Evolutionary conservation across 2,797 vertebrate genomes (phyloP), one percentile per base, ranked within the genome.

Genomic region (Gymnothorax javanicus): DNA sequence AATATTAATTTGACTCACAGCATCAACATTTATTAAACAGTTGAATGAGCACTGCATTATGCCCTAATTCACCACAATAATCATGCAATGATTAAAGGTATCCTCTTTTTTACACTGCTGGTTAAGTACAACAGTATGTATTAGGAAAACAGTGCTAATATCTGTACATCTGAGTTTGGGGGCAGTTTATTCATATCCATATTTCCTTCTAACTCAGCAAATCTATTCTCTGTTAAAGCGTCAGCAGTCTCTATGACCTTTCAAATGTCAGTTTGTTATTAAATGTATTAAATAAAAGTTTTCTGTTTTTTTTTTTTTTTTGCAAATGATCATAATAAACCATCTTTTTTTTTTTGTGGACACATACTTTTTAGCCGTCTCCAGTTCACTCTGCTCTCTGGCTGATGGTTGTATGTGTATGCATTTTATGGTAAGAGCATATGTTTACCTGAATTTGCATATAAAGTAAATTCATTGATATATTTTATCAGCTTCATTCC

Each of bases 151-250:
- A 85, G 77, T 77, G 83, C 83, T 85, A 86, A 89, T 87, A 69
- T 82, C 79, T 87, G 84, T 89, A 73, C 86, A 81, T 87, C 23
- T 85, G 88, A 89, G 71, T 77, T 56, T 79, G 85, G 84, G 88
- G 84, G 83, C 88, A 75, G 83, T 84, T 54, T 75, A 86, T 90
- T 89, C 82, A 33, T 83, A 23, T 58, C 20, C 33, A 67, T 56
- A 13, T 11, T 82, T 57, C 83, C 85, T 84, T 67, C 82, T n/a
- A 59, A 59, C 58, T 13, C 60, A 12, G 86, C 89, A 91, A 91
- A 91, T 89, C 71, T 90, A 90, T 90, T 85, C 88, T 85, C 88
- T 89, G 88, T 88, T 89, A 86, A 87, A 89, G 89, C 88, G 88
- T 85, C 59, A 79, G 85, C 75, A 82, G 85, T 88, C 85, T 82